These are phyloP conservation scores for Dallia pectoralis DNA, from an alignment of 2,797 vertebrate species.

Conservation along the genomic window DNA sequence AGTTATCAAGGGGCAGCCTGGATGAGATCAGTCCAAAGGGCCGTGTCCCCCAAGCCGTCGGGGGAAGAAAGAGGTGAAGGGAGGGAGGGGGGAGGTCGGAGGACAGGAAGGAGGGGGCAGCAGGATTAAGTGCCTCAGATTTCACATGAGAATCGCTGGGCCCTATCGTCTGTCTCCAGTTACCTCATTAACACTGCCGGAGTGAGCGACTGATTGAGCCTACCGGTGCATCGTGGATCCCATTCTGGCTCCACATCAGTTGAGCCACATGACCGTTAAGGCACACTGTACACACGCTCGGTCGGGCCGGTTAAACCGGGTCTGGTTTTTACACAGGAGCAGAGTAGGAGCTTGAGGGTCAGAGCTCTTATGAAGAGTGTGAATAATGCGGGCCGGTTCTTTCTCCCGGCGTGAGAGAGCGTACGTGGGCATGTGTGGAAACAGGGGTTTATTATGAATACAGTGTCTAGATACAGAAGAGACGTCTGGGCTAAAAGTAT, in stretches of 20 bases:
- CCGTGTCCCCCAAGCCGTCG: neutral
- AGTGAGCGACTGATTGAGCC: conserved; percentile 18
- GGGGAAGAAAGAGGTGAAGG: too few relatives aligned
- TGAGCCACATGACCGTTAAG: neutral
- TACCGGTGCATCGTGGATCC: neutral
- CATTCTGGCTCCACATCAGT: neutral
- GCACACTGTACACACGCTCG: neutral
- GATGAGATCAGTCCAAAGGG: neutral
- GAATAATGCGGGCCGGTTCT: conserved; percentile 30
- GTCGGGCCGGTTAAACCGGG: neutral
- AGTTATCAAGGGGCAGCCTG: conserved; percentile 26
- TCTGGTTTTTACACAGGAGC: neutral
- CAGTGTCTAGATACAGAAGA: neutral
- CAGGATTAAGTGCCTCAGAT: conserved; percentile 55
- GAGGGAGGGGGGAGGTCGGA: neutral
- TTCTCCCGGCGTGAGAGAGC: conserved; percentile 17
- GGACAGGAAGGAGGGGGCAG: conserved; percentile 1
- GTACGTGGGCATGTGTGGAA: conserved; percentile 17
- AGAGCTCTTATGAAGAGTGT: neutral
- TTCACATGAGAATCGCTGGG: conserved; percentile 45
- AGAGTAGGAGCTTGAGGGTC: neutral
- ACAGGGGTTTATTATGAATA: conserved; percentile 13
- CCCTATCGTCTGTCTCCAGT: neutral
- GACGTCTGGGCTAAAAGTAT: conserved; percentile 51
- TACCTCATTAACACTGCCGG: conserved; percentile 52